Evolutionary conservation across 2,797 vertebrate genomes (phyloP).

Genomic region (Telmatherina bonti): DNA sequence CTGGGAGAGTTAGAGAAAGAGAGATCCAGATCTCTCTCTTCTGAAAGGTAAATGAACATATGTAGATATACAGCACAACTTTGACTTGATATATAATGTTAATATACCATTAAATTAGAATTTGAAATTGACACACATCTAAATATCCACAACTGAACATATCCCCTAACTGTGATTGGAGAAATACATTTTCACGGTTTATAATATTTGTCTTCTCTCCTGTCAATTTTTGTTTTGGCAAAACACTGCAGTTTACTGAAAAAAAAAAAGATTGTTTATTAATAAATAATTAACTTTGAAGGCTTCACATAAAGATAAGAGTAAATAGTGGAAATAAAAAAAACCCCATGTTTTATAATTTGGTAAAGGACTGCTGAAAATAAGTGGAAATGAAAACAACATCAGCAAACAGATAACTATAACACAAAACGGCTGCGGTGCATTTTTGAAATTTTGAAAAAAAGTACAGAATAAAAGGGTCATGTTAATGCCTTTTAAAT

Average conservation of each 20-base stretch:
- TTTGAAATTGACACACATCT: neutral
- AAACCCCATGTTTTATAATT: slow-evolving; percentile 24
- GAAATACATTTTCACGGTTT: slow-evolving; percentile 42
- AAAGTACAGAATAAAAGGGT: slow-evolving; percentile 19
- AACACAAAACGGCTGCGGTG: slow-evolving; percentile 29
- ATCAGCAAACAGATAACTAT: slow-evolving; percentile 39
- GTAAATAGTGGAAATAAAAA: slow-evolving; percentile 24
- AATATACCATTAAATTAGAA: neutral
- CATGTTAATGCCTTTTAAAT: slow-evolving; percentile 31
- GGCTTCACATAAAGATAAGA: slow-evolving; percentile 20
- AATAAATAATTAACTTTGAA: slow-evolving; percentile 37
- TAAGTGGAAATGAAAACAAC: slow-evolving; percentile 33
- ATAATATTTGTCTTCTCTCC: slow-evolving; percentile 28
- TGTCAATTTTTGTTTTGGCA: slow-evolving; percentile 26
- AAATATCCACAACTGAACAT: neutral
- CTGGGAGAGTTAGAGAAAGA: slow-evolving; percentile 34
- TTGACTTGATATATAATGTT: slow-evolving; percentile 14
- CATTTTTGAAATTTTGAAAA: slow-evolving; percentile 35
- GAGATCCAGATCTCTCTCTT: slow-evolving; percentile 25
- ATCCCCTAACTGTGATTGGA: slow-evolving; percentile 40
- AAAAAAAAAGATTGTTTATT: slow-evolving; percentile 25
- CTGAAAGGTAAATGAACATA: slow-evolving; percentile 32
- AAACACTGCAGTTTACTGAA: slow-evolving; percentile 23
- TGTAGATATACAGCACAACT: slow-evolving; percentile 16
- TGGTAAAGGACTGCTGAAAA: slow-evolving; percentile 21